Evolutionary conservation across 2,113 vertebrate species (phyloP).

Genomic region (Corythoichthys intestinalis): DNA sequence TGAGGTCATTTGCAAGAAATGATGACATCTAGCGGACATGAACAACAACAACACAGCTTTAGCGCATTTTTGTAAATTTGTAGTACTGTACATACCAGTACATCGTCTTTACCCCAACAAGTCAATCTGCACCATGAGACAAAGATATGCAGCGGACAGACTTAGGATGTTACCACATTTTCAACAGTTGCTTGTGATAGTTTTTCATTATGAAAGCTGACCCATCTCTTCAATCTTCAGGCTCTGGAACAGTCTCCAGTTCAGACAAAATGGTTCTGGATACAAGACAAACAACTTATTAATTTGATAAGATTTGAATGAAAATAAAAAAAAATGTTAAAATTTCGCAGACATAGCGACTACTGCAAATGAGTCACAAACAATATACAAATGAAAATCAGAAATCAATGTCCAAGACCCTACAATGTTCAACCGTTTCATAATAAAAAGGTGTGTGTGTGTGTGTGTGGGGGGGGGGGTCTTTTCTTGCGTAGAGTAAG

Average conservation of each 20-base stretch:
- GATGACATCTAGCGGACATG: constrained; percentile 14
- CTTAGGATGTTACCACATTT: not conserved
- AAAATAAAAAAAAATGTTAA: not conserved
- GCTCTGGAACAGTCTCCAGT: constrained; percentile 41
- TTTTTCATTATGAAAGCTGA: not conserved
- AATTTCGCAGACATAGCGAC: not conserved
- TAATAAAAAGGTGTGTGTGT: too few species aligned
- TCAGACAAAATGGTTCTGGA: constrained; percentile 56
- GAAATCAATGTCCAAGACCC: too few species aligned
- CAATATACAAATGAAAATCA: not conserved
- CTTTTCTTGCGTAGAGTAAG: too few species aligned
- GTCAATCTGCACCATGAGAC: constrained; percentile 14
- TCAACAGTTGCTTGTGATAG: not conserved
- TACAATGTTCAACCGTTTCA: too few species aligned
- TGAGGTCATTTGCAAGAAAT: not conserved
- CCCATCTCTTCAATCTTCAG: constrained; percentile 31
- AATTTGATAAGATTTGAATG: not conserved
- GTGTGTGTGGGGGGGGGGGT: too few species aligned
- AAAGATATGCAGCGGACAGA: constrained; percentile 12
- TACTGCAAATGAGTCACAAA: not conserved
- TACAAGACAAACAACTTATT: not conserved
- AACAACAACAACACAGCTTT: not conserved
- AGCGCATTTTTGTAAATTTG: not conserved
- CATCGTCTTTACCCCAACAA: not conserved
- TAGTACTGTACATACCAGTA: not conserved